Percentiles rank a stretch among this genome's conserved stretches.
Conservation (phyloP, 1,140 invertebrate genomes). For the Papilio helenus region DNA sequence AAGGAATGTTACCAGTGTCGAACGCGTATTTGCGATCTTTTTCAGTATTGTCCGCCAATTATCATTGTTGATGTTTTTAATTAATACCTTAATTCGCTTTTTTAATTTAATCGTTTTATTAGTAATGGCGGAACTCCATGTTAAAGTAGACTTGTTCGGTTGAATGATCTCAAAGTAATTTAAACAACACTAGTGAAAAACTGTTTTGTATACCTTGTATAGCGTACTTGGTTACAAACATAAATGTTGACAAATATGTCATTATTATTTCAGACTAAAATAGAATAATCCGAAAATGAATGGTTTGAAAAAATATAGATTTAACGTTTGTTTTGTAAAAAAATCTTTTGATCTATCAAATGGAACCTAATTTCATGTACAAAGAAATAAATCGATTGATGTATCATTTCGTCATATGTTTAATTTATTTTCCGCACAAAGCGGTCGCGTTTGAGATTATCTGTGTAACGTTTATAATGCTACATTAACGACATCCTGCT, state of each 20-base stretch:
- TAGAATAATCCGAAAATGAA: background rate
- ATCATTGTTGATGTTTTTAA: background rate
- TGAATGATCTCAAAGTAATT: background rate
- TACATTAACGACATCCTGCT: slow-evolving; percentile 31
- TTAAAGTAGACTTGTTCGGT: background rate
- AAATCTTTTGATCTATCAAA: background rate
- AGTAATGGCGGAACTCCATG: background rate
- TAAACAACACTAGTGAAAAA: background rate
- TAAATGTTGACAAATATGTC: background rate
- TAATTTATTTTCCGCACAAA: slow-evolving; percentile 4
- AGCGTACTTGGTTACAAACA: too few relatives aligned
- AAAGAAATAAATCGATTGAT: background rate
- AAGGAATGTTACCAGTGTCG: slow-evolving; percentile 33
- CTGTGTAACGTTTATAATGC: slow-evolving; percentile 17
- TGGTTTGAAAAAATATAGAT: background rate
- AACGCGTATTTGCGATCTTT: slow-evolving; percentile 39
- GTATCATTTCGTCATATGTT: background rate
- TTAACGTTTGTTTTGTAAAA: background rate
- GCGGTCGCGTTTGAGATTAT: slow-evolving; percentile 17
- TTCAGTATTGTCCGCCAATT: slow-evolving; percentile 21
- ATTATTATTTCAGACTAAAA: background rate
- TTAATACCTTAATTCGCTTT: background rate
- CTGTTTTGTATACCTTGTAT: background rate
- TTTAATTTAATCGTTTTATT: slow-evolving; percentile 5
- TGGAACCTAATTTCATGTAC: background rate